Conservation (phyloP, 2,888 invertebrate genomes). For the Itoplectis maculator region DNA sequence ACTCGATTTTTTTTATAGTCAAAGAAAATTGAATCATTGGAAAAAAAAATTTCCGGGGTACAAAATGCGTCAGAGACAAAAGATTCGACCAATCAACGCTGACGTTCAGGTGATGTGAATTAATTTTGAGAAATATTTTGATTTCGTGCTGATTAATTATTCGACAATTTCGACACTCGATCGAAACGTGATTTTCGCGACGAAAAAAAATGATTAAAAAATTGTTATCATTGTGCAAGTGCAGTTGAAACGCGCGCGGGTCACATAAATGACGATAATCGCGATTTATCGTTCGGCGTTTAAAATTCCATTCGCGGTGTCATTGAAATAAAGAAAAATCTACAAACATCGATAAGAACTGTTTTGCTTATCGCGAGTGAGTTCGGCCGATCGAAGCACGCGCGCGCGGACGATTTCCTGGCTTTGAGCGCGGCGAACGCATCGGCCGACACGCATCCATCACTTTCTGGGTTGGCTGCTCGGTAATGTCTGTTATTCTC, state of each 20-base stretch:
- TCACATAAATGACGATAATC: slow-evolving; percentile 12
- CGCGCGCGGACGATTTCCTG: background rate
- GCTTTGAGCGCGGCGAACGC: slow-evolving; percentile 37
- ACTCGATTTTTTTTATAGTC: too few species aligned
- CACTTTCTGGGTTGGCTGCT: slow-evolving; percentile 72
- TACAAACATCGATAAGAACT: slow-evolving; percentile 8
- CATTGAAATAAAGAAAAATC: background rate
- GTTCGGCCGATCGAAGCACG: background rate
- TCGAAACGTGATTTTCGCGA: too few species aligned
- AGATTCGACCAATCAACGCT: too few species aligned
- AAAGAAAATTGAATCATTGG: too few species aligned
- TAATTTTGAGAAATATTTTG: too few species aligned
- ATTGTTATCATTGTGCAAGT: background rate
- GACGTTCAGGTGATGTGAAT: too few species aligned
- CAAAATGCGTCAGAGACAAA: too few species aligned
- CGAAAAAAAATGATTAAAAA: too few species aligned
- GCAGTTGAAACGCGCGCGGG: background rate
- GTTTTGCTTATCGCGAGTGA: background rate
- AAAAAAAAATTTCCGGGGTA: too few species aligned
- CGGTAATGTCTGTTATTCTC: slow-evolving; percentile 63
- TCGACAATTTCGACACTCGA: too few species aligned
- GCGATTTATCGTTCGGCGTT: slow-evolving; percentile 1
- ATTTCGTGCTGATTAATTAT: too few species aligned
- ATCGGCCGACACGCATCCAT: slow-evolving; percentile 68
- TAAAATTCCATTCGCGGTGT: background rate